Percentiles rank a stretch among this genome's conserved stretches.
phyloP scores from a whole-genome alignment of 2,113 vertebrate species.

The Sciurus niger region DNA sequence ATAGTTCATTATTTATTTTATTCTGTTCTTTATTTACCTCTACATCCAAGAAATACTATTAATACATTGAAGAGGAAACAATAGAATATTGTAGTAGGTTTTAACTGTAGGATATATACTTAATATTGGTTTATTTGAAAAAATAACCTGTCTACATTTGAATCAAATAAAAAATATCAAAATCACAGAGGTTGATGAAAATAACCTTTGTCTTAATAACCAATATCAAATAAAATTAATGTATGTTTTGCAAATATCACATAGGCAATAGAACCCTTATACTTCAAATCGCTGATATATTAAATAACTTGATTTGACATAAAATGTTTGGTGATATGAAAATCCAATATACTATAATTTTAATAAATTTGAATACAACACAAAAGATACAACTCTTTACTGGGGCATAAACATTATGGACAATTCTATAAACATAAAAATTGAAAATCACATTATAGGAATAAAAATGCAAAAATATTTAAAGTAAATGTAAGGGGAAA shows the following conservation, averaged over 20 bases:
- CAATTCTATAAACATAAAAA: conserved; percentile 59
- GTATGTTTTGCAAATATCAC: conserved; percentile 28
- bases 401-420: conserved; percentile 52
- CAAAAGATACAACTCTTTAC: conserved; percentile 68
- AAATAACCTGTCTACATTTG: not conserved
- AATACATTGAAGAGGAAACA: not conserved
- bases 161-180: conserved; percentile 52
- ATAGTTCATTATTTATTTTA: not conserved
- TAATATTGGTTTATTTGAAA: not conserved
- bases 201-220: conserved; percentile 54
- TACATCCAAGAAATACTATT: not conserved
- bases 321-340: conserved; percentile 62
- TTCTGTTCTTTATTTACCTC: not conserved
- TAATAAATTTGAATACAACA: conserved; percentile 41
- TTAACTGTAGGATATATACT: not conserved
- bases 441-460: not conserved
- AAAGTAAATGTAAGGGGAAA: not conserved
- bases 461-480: not conserved
- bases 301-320: conserved; percentile 58
- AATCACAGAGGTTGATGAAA: conserved; percentile 59
- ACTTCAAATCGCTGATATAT: conserved; percentile 59
- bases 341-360: conserved; percentile 51
- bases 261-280: conserved; percentile 25
- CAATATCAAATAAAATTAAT: conserved; percentile 58
- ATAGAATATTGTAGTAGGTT: not conserved